phyloP scores from a whole-genome alignment of 2,797 vertebrate genomes.

The Chrosomus eos region DNA sequence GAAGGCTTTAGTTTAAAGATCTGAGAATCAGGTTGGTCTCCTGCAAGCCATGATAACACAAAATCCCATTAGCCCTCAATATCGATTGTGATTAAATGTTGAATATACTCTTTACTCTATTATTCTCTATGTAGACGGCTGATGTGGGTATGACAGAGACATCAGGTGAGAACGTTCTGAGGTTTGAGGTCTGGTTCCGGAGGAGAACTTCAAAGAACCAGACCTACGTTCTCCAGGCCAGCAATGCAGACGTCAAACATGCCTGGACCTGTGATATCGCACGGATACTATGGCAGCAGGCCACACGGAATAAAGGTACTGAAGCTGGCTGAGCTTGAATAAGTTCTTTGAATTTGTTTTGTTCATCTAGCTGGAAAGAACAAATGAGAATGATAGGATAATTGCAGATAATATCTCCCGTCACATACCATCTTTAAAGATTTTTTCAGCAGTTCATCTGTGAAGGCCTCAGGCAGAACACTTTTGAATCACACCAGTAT shows the following conservation, averaged over 20 bases:
- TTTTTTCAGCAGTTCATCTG: constrained; percentile 40
- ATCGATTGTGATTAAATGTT: neutral
- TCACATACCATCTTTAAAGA: constrained; percentile 40
- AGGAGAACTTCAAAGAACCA: constrained; percentile 88
- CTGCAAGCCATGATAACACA: neutral
- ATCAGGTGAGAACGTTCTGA: constrained; percentile 82
- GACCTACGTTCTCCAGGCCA: constrained; percentile 88
- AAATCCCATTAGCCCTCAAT: neutral
- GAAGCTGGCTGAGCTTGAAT: constrained; percentile 1
- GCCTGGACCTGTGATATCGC: constrained; percentile 90
- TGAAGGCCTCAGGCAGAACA: constrained; percentile 15
- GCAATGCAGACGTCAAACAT: constrained; percentile 80
- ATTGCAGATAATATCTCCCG: constrained; percentile 28
- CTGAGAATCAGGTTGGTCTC: neutral
- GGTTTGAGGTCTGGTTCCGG: constrained; percentile 97
- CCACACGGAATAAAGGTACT: constrained; percentile 90
- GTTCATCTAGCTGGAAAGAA: constrained; percentile 19
- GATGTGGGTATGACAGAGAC: constrained; percentile 96
- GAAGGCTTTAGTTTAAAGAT: neutral
- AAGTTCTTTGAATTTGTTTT: constrained; percentile 17
- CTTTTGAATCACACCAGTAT: constrained; percentile 51
- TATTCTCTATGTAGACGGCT: constrained; percentile 80
- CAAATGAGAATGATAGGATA: neutral
- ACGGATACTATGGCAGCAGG: constrained; percentile 93
- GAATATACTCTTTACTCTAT: neutral